phyloP scores from a whole-genome alignment of 2,888 invertebrate genomes.

The Desoria tigrina region DNA sequence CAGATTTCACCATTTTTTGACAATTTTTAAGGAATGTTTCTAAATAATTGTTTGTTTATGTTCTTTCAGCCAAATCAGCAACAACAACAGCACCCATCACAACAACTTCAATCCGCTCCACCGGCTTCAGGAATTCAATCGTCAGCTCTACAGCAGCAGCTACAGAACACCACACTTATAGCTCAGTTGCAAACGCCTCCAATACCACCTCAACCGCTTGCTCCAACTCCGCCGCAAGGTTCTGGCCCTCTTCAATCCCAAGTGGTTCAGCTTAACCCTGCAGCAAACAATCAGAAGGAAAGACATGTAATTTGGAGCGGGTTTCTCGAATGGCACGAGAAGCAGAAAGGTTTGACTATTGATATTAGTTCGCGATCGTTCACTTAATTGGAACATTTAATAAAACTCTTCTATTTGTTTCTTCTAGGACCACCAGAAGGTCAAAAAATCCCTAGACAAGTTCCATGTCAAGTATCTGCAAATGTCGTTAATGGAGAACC shows the following conservation, averaged over 20 bases:
- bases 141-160: slow-evolving; percentile 52
- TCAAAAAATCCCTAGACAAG: slow-evolving; percentile 72
- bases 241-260: slow-evolving; percentile 55
- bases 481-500: slow-evolving; percentile 80
- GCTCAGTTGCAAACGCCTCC: slow-evolving; percentile 45
- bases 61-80: slow-evolving; percentile 17
- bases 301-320: slow-evolving; percentile 75
- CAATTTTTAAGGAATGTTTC: too few species aligned
- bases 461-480: slow-evolving; percentile 71
- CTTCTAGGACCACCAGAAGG: slow-evolving; percentile 68
- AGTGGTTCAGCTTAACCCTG: slow-evolving; percentile 26
- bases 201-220: slow-evolving; percentile 54
- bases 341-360: slow-evolving; percentile 65
- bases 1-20: too few species aligned
- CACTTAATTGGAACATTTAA: too few species aligned
- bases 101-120: slow-evolving; percentile 7
- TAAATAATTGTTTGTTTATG: not conserved
- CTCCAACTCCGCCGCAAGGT: slow-evolving; percentile 50
- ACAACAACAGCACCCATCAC: slow-evolving; percentile 20
- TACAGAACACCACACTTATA: slow-evolving; percentile 52
- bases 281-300: slow-evolving; percentile 57
- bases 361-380: not conserved
- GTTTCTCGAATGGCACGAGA: slow-evolving; percentile 89
- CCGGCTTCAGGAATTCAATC: not conserved
- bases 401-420: not conserved